Evolutionary conservation across 35 echinoderm and acorn worm species (phyloP).

Genomic region (Stichopus chloronotus): DNA sequence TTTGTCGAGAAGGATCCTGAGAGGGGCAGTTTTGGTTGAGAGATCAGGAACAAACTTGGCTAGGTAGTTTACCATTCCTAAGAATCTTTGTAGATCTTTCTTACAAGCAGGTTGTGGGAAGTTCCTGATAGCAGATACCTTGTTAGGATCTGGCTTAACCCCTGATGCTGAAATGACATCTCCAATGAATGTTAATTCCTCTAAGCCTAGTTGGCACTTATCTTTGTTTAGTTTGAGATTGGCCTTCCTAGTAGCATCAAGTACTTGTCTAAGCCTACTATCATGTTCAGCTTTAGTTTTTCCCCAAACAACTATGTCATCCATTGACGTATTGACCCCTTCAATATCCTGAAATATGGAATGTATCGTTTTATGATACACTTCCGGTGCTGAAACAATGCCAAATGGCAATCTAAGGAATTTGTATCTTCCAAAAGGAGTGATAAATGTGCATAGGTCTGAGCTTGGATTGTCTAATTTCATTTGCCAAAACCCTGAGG

Average conservation of each 20-base stretch:
- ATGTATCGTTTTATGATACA: slow-evolving; percentile 47
- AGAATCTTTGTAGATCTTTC: slow-evolving; percentile 28
- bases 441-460: slow-evolving; percentile 62
- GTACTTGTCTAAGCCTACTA: slow-evolving; percentile 28
- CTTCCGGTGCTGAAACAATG: slow-evolving; percentile 34
- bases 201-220: slow-evolving; percentile 60
- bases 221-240: slow-evolving; percentile 56
- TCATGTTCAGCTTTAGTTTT: slow-evolving; percentile 49
- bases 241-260: not conserved
- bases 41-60: slow-evolving; percentile 50
- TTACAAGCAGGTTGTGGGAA: slow-evolving; percentile 13
- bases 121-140: slow-evolving; percentile 48
- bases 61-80: slow-evolving; percentile 46
- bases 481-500: slow-evolving; percentile 74
- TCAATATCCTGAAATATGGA: not conserved
- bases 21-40: not conserved
- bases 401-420: slow-evolving; percentile 73
- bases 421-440: slow-evolving; percentile 71
- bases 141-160: slow-evolving; percentile 34
- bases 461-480: slow-evolving; percentile 55
- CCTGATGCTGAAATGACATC: slow-evolving; percentile 37
- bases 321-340: slow-evolving; percentile 51
- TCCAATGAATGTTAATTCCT: slow-evolving; percentile 56
- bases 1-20: not conserved
- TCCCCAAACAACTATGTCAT: slow-evolving; percentile 62